Evolutionary conservation across 2,797 vertebrate species (phyloP).

Genomic region (Strix occidentalis): DNA sequence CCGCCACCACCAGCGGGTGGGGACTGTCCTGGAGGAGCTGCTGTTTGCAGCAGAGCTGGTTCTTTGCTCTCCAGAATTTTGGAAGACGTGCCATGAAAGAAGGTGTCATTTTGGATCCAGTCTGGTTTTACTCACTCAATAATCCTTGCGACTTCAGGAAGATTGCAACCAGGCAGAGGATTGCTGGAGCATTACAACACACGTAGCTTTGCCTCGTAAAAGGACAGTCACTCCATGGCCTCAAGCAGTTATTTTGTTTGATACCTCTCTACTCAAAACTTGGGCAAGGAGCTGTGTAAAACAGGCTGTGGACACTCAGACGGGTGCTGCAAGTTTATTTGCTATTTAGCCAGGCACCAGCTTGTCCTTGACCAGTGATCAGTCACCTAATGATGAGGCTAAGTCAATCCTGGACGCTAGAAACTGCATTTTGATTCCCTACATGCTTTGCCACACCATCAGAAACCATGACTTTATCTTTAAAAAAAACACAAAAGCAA

Average conservation of each 20-base stretch:
- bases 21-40: neutral
- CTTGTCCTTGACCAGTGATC: neutral
- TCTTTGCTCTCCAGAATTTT: neutral
- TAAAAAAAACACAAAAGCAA: neutral
- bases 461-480: neutral
- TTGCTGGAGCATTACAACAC: neutral
- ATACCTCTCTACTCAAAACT: neutral
- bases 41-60: neutral
- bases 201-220: neutral
- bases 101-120: neutral
- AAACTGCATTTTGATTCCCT: neutral
- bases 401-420: neutral
- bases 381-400: neutral
- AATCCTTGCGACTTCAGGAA: neutral
- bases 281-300: neutral
- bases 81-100: neutral
- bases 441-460: neutral
- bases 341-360: neutral
- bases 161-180: neutral
- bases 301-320: neutral
- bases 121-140: neutral
- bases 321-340: neutral
- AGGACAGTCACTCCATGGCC: neutral
- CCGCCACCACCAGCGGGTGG: rapidly evolving
- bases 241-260: neutral